These are phyloP conservation scores for Raja brachyura DNA, from an alignment of 2,113 vertebrate species.

Conservation along the genomic window DNA sequence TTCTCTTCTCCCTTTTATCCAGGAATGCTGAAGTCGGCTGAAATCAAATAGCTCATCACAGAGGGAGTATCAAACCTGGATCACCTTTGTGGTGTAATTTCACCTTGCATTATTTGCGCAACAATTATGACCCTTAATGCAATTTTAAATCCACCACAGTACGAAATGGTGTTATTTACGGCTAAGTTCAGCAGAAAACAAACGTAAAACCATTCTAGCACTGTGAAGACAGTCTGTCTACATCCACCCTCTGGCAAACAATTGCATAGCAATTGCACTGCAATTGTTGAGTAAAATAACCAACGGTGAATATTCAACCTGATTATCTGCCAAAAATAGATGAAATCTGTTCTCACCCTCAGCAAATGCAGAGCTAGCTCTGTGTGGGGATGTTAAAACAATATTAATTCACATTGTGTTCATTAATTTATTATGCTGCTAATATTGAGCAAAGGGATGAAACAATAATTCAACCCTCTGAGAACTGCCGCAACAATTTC, in stretches of 20 bases:
- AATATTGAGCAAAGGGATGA: neutral
- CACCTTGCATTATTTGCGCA: neutral
- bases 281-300: neutral
- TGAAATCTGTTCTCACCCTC: neutral
- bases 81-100: neutral
- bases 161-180: neutral
- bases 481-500: neutral
- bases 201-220: neutral
- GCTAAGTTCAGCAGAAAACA: neutral
- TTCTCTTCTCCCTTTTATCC: neutral
- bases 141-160: neutral
- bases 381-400: neutral
- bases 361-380: neutral
- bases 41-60: no score
- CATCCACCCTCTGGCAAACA: neutral
- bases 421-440: neutral
- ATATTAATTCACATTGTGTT: neutral
- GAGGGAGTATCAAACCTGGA: no score
- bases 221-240: neutral
- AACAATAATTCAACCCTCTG: neutral
- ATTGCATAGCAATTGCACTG: neutral
- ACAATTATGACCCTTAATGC: neutral
- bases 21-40: neutral
- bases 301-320: neutral
- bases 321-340: neutral